phyloP scores from a whole-genome alignment of 2,888 invertebrate species.

The Acleris literana region DNA sequence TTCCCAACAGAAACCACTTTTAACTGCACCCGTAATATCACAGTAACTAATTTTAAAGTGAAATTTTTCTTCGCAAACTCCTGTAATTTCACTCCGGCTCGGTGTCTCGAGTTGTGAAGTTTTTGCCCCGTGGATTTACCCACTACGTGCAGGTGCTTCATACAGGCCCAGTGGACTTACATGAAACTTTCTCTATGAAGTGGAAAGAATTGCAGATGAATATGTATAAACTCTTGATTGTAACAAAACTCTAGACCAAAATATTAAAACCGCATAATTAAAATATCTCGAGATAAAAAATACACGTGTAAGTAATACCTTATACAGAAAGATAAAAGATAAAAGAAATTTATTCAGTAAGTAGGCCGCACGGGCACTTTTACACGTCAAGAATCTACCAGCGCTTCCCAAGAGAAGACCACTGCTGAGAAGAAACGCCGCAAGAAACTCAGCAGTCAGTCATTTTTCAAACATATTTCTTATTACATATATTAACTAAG shows the following conservation, averaged over 20 bases:
- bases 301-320: background rate
- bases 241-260: background rate
- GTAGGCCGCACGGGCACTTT: no score
- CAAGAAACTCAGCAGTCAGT: no score
- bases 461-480: no score
- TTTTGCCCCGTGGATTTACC: constrained; percentile 29
- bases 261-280: background rate
- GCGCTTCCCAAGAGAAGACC: no score
- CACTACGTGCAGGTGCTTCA: constrained; percentile 29
- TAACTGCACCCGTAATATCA: constrained; percentile 35
- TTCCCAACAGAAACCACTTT: constrained; percentile 21
- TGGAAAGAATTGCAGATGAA: background rate
- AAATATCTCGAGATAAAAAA: background rate
- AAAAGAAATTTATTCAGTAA: no score
- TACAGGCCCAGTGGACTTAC: constrained; percentile 14
- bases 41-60: constrained; percentile 37
- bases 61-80: constrained; percentile 33
- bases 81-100: constrained; percentile 33
- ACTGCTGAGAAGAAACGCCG: no score
- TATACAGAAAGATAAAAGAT: no score
- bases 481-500: background rate
- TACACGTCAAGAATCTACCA: no score
- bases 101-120: constrained; percentile 33
- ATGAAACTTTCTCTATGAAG: constrained; percentile 21
- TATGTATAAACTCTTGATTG: background rate